Evolutionary conservation across 2,113 vertebrate genomes (phyloP).

Genomic region (Suncus etruscus): DNA sequence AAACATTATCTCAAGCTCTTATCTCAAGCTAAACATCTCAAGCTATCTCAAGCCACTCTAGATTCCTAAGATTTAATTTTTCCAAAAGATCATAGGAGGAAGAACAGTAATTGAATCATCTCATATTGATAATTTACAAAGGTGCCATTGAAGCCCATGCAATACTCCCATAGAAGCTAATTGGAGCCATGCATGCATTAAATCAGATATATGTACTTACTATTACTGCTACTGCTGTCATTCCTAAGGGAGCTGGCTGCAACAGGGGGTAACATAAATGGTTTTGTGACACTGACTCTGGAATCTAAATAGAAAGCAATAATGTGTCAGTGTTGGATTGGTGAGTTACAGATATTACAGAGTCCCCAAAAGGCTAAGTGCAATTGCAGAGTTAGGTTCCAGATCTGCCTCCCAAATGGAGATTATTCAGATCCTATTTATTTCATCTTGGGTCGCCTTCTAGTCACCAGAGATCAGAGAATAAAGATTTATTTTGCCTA

Average conservation of each 20-base stretch:
- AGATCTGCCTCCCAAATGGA: slow-evolving; percentile 45
- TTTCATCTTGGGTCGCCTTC: slow-evolving; percentile 13
- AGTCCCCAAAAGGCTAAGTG: slow-evolving; percentile 68
- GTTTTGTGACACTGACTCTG: slow-evolving; percentile 89
- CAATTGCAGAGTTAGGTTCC: slow-evolving; percentile 48
- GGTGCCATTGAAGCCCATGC: slow-evolving; percentile 77
- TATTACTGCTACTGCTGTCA: slow-evolving; percentile 89
- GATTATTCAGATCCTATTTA: slow-evolving; percentile 56
- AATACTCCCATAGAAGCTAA: slow-evolving; percentile 83
- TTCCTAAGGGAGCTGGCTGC: slow-evolving; percentile 91
- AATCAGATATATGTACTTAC: slow-evolving; percentile 87
- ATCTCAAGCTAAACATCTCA: slow-evolving; percentile 9
- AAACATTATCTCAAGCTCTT: slow-evolving; percentile 35
- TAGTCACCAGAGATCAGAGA: slow-evolving; percentile 5
- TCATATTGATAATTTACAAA: slow-evolving; percentile 78
- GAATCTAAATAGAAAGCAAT: slow-evolving; percentile 90
- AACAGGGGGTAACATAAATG: slow-evolving; percentile 90
- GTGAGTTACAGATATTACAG: slow-evolving; percentile 73
- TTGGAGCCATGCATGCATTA: slow-evolving; percentile 83
- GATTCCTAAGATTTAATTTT: slow-evolving; percentile 40
- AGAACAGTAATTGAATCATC: slow-evolving; percentile 68
- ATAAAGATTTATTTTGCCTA: slow-evolving; percentile 19
- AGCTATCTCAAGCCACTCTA: background rate
- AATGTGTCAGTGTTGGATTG: slow-evolving; percentile 84
- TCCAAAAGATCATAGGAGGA: slow-evolving; percentile 51